Base-by-base conservation (phyloP, 1,140 invertebrate genomes). In the Hylaeus volcanicus region DNA sequence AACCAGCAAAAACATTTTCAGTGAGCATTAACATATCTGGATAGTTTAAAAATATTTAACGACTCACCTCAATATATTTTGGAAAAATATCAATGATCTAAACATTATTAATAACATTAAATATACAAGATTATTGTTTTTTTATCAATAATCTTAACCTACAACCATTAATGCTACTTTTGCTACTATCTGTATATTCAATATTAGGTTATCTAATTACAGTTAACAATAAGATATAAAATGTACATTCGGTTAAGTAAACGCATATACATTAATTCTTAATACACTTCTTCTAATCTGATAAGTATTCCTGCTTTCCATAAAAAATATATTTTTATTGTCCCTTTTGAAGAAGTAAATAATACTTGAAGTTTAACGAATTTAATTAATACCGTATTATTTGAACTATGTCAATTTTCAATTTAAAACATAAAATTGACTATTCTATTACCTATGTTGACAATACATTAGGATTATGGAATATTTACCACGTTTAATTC, bases 191-290 rank as follows among this genome's bases (percentile, higher is more conserved):
- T n/a, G 11, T 61, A 68, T 77, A 43, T 61, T 53, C 12, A 56
- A 41, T 74, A 72, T 61, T 74, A 66, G 43, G 66, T 73, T 15
- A 79, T 73, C 66, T 78, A 84, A 79, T 82, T 85, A 83, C 61
- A 75, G 15, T 72, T 83, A 79, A 84, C 70, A 84, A 63, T 72
- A 73, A 64, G 78, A 86, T 76, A 83, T 69, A 63, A 87, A 88
- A 89, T 88, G 83, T 88, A 88, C 88, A 88, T 79, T 86, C 66
- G 55, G 51, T 86, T 85, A 86, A 89, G 87, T 87, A 88, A 83
- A 82, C 64, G 72, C 80, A 82, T 88, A 65, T 82, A 84, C 76
- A 85, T 71, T 66, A 43, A 60, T 78, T 72, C 43, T 11, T 55
- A 51, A 51, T 51, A 63, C 39, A 51, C 63, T n/a, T 63, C 15